Conservation (phyloP, 92 coral and sea anemone genomes). For the Epizoanthus scotinus region DNA sequence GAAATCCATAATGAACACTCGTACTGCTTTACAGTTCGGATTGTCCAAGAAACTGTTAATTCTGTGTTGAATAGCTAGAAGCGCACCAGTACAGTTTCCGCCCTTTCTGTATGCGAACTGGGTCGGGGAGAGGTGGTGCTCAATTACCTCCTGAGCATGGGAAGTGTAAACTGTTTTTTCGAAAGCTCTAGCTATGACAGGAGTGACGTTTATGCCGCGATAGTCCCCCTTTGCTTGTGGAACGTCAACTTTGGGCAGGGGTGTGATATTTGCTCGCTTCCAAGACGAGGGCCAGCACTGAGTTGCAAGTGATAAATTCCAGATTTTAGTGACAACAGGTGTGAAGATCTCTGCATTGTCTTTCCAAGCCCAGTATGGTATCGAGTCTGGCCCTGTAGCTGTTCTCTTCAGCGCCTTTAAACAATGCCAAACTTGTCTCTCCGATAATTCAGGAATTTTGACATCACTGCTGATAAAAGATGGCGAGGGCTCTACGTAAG, state of each 20-base stretch:
- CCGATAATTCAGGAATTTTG: slow-evolving; percentile 24
- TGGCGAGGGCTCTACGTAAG: slow-evolving; percentile 33
- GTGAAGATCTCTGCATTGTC: slow-evolving; percentile 17
- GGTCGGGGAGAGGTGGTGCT: slow-evolving; percentile 30
- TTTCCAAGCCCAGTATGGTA: slow-evolving; percentile 40
- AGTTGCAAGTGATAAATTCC: slow-evolving; percentile 55
- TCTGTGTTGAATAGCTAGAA: slow-evolving; percentile 41
- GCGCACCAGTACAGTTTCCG: slow-evolving; percentile 37
- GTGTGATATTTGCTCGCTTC: slow-evolving; percentile 46
- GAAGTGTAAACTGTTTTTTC: slow-evolving; percentile 21
- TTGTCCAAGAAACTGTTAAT: slow-evolving; percentile 26
- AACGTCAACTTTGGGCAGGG: slow-evolving; percentile 45
- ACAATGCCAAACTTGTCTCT: slow-evolving; percentile 31
- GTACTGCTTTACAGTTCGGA: slow-evolving; percentile 43
- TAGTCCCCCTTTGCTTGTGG: slow-evolving; percentile 53
- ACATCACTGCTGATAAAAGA: too few species aligned
- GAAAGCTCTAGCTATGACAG: slow-evolving; percentile 47
- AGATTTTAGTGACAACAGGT: slow-evolving; percentile 33
- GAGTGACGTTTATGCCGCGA: slow-evolving; percentile 55
- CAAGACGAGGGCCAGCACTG: slow-evolving; percentile 47
- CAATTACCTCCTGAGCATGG: slow-evolving; percentile 25
- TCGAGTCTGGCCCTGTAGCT: slow-evolving; percentile 39
- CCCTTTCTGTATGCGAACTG: slow-evolving; percentile 37
- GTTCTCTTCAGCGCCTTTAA: slow-evolving; percentile 19
- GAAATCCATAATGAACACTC: slow-evolving; percentile 39